These are phyloP conservation scores for Dorcus parallelipipedus DNA, from an alignment of 2,888 invertebrate species.

Conservation along the genomic window DNA sequence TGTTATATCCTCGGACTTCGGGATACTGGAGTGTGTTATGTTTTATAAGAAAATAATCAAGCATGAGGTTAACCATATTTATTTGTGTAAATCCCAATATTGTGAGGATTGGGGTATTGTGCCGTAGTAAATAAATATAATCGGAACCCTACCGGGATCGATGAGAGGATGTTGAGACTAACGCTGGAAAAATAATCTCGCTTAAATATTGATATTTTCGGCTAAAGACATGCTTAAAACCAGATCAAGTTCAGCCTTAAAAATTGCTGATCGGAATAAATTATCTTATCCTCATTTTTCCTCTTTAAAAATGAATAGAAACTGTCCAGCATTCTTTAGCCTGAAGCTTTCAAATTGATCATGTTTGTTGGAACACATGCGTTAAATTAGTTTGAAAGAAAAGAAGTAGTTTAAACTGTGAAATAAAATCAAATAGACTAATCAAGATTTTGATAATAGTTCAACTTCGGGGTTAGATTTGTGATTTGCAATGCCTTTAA, in stretches of 20 bases:
- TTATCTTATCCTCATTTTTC: background rate
- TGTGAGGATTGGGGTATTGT: conserved; percentile 29
- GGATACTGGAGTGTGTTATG: conserved; percentile 12
- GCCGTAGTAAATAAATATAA: conserved; percentile 26
- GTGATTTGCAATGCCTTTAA: too few species aligned
- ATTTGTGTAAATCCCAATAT: conserved; percentile 26
- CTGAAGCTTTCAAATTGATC: too few species aligned
- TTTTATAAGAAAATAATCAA: conserved; percentile 27
- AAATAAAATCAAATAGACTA: too few species aligned
- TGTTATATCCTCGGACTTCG: conserved; percentile 15
- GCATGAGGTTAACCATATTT: conserved; percentile 24
- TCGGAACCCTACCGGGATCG: conserved; percentile 21
- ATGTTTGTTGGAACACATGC: too few species aligned
- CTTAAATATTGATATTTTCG: conserved; percentile 26
- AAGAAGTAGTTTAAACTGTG: too few species aligned
- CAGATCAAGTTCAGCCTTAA: conserved; percentile 12
- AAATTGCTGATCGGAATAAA: background rate
- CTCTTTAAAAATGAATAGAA: too few species aligned
- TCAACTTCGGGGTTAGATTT: too few species aligned
- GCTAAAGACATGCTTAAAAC: conserved; percentile 22
- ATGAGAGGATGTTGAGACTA: conserved; percentile 26
- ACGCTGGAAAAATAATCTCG: conserved; percentile 28
- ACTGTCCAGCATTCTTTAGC: too few species aligned
- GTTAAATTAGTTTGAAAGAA: too few species aligned
- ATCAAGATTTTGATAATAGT: too few species aligned